Evolutionary conservation across 2,888 invertebrate genomes (phyloP), one percentile per base, ranked within the genome.

Genomic region (Troides helena): DNA sequence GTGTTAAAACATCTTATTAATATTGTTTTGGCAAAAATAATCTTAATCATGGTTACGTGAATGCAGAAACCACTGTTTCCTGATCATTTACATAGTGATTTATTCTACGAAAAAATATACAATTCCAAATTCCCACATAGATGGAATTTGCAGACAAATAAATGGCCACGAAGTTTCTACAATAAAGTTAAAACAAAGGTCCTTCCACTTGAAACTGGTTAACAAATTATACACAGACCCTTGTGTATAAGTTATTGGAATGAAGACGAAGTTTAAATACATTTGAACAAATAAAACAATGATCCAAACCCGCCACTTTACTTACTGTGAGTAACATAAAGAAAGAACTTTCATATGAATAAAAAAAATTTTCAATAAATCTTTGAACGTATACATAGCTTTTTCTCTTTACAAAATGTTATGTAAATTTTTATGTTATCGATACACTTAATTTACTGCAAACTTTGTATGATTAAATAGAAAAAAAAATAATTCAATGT

Each of bases 131-230:
- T 80, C 81, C 77, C 73, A 76, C 82, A 84, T 82, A 82, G 79
- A 82, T 83, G 78, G 79, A 81, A 87, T 87, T 82, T 77, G 81
- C 83, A 87, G 87, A 86, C 87, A 74, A 81, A 79, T 78, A 77
- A 81, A 83, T 83, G 78, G 75, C 74, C 74, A 69, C 56, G 73
- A 72, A 62, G 71, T 71, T 74, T 73, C 77, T 76, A 59, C 68
- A 83, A 83, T 75, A 83, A 82, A 82, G 84, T 77, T 71, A 65
- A 78, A 77, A 80, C 74, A 66, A 72, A 75, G 71, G 72, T 66
- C 60, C 39, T 56, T 62, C 66, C 56, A 63, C 30, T 39, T n/a
- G 59, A 63, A 67, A 70, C 67, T 60, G 67, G 70, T 67, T 70
- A 64, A 59, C 66, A 59, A 70, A 63, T 67, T 70, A 67, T 63